phyloP scores from a whole-genome alignment of 2,113 vertebrate species.

The Arenaria interpres region DNA sequence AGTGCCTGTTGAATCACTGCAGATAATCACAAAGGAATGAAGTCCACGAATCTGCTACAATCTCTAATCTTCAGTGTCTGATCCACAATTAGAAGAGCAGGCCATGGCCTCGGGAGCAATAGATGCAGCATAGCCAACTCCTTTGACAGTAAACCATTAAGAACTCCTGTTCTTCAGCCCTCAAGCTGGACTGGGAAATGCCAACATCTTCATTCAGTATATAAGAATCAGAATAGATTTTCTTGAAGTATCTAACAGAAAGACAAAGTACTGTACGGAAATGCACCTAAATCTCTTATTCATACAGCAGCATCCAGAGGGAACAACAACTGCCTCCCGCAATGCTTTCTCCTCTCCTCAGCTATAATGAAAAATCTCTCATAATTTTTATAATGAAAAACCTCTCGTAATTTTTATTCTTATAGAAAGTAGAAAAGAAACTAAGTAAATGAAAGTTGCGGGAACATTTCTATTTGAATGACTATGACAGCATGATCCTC shows the following conservation, averaged over 20 bases:
- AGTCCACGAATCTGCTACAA: conserved; percentile 5
- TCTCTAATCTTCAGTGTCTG: not conserved
- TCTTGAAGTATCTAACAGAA: not conserved
- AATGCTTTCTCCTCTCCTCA: not conserved
- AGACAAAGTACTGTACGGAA: not conserved
- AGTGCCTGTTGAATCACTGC: not conserved
- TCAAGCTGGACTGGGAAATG: conserved; percentile 2
- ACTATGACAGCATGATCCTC: not conserved
- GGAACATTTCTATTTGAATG: not conserved
- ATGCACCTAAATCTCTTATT: conserved; percentile 5
- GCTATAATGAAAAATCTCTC: not conserved
- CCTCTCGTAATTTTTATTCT: not conserved
- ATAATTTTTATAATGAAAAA: not conserved
- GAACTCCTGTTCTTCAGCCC: not conserved
- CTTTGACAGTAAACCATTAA: conserved; percentile 5
- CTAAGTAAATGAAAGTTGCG: not conserved
- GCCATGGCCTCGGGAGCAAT: not conserved
- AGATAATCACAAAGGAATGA: not conserved
- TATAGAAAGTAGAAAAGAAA: not conserved
- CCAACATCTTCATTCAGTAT: not conserved
- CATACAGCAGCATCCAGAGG: not conserved
- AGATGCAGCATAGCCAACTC: not conserved
- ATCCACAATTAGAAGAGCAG: not conserved
- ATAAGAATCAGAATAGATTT: not conserved
- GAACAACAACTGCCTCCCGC: not conserved